Base-by-base conservation (phyloP, 2,113 vertebrate species). In the Laticauda colubrina region DNA sequence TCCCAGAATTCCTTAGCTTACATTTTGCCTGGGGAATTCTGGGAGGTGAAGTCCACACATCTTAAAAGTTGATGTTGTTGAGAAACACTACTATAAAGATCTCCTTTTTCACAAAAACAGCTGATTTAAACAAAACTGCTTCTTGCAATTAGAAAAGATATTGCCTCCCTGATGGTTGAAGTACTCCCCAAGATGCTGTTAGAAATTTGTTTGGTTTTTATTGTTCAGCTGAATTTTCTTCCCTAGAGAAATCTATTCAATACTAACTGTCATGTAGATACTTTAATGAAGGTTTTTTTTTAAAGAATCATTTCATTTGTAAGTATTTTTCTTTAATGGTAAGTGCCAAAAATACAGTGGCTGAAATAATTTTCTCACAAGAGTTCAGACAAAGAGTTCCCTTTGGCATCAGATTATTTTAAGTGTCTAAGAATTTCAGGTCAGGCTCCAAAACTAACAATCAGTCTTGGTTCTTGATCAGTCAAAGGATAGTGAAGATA, bases 401-500 rank as follows among this genome's bases (percentile, higher is more conserved):
- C 24, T 93, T 92, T 87, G n/a, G 14, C 94, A 75, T 59, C 43
- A 92, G 88, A 92, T 29, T 87, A 93, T 93, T n/a, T 93, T 85
- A 61, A 91, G 59, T 93, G 90, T 94, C 59, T 6, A 48, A 56
- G 91, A 93, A 93, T 89, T 93, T 48, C 34, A n/a, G n/a, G n/a
- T n/a, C n/a, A n/a, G n/a, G n/a, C n/a, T n/a, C n/a, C n/a, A n/a
- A n/a, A n/a, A n/a, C 88, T 95, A 92, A 45, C 26, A 9, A 55
- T 64, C 90, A 94, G 93, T 87, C 18, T 0, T 12, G 0, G 90
- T 55, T 92, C 3, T 20, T 93, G 61, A 90, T 93, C 92, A 94
- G 91, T 39, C 45, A 89, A 91, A 56, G 56, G 26, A 93, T 90
- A 93, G 85, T 91, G 54, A 48, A 90, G 26, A 34, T 45, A 18